phyloP scores from a whole-genome alignment of 2,888 invertebrate genomes.

The Taphrorychus bicolor region DNA sequence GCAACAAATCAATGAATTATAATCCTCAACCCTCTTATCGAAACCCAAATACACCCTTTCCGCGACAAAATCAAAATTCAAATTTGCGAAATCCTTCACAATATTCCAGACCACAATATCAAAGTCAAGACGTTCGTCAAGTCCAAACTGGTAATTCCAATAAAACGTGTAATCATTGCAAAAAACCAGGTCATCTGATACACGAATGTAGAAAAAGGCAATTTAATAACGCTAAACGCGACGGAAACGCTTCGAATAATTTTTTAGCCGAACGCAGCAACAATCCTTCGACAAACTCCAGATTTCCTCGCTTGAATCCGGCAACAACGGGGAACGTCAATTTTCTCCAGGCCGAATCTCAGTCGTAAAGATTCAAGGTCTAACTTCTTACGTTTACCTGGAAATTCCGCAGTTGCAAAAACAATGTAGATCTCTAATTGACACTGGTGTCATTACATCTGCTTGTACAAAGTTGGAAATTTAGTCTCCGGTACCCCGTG shows the following conservation, averaged over 20 bases:
- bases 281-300: not conserved
- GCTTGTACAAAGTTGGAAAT: not conserved
- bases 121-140: not conserved
- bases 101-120: too few relatives aligned
- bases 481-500: not conserved
- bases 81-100: not conserved
- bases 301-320: not conserved
- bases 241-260: not conserved
- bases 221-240: slow-evolving; percentile 31
- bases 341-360: not conserved
- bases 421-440: not conserved
- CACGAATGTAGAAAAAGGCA: slow-evolving; percentile 40
- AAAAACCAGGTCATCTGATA: slow-evolving; percentile 40
- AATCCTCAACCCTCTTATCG: not conserved
- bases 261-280: not conserved
- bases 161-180: slow-evolving; percentile 39
- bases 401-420: slow-evolving; percentile 1
- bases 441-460: not conserved
- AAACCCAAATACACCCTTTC: not conserved
- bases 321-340: too few relatives aligned
- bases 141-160: not conserved
- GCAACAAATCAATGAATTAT: not conserved
- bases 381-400: not conserved
- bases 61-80: not conserved
- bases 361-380: not conserved